Evolutionary conservation across 1,140 invertebrate species (phyloP), one percentile per base, ranked within the genome.

Genomic region (Drosophila hydei): DNA sequence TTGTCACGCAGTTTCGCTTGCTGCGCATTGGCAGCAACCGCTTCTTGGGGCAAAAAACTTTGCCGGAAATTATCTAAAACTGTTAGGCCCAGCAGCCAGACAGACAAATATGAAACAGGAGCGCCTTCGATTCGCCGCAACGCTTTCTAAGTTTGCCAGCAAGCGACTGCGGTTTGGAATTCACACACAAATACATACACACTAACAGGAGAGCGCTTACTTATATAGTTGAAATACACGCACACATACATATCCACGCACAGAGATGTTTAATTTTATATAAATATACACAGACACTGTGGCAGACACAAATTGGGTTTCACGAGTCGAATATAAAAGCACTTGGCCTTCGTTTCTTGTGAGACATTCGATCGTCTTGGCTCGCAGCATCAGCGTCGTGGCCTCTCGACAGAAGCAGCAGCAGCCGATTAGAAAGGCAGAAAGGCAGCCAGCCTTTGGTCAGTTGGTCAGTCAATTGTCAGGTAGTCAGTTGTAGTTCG

Each of bases 361-460:
- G 81, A 91, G 89, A 91, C 90, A 91, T 91, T 91, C 64, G 75
- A 83, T 83, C 89, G 89, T 90, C 89, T 90, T 90, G 72, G 75
- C 79, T 83, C 69, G 76, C 74, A 80, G 81, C 73, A 73, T 77
- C 36, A 73, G 78, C 78, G 65, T 79, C 78, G 77, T 64, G 51
- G 77, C 51, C 69, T 63, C 72, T 61, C 65, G 51, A 56, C 16
- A 43, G 50, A 38, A 36, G 51, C 51, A 59, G 52, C 64, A 73
- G 55, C 60, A 70, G 65, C 56, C 60, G 73, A 72, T 76, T 72
- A 61, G 38, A 33, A n/a, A n/a, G n/a, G n/a, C n/a, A n/a, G 70
- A 55, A 27, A 65, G 78, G 51, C 30, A 64, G 51, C 21, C 27
- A 54, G 56, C 48, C 38, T 42, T 83, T 67, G 68, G 61, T 74